Evolutionary conservation across 1,140 invertebrate genomes (phyloP), one percentile per base, ranked within the genome.

Genomic region (Rhagoletis zephyria): DNA sequence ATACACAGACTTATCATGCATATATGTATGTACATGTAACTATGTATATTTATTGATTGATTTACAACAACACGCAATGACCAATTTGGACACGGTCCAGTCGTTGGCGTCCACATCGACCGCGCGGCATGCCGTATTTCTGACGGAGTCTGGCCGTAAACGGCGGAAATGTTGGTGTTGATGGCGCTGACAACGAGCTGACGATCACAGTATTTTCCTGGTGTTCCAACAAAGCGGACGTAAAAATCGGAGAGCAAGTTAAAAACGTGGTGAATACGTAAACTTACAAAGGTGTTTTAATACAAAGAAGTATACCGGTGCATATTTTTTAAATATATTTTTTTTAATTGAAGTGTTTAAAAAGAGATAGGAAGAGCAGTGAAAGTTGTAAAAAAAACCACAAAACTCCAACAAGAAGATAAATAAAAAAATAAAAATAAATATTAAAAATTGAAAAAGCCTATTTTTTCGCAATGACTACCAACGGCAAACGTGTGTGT

Each of bases 401-500:
- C 70, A 45, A 4, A 30, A 30, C 30, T 30, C 30, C 30, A 45
- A 12, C 4, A 51, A 51, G n/a, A 77, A 1, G 4, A 9, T 5
- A 77, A 45, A 51, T 9, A 0, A 4, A 48, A 30, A 42, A 42
- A 70, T 40, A 10, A 14, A 70, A 40, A 14, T 1, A 74, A 45
- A 14, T 74, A 12, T n/a, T n/a, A 2, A 2, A 74, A 45, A 16
- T 14, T 40, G 64, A 5, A 67, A 40, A 67, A 42, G 51, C 10
- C 10, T 4, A 30, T 30, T 67, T 42, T 1, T n/a, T 74, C 42
- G 48, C 40, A 74, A 85, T 85, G 85, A 7, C 56, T 56, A 48
- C 85, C 40, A 86, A 70, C 48, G 67, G 63, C 19, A 88, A 86
- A 48, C 90, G 91, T 81, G 91, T 93, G 9, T 93, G 91, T 88